A percentile compares a stretch with the other conserved stretches of the same genome.
phyloP scores from a whole-genome alignment of 2,797 vertebrate genomes.

The Gephyroberyx darwinii region DNA sequence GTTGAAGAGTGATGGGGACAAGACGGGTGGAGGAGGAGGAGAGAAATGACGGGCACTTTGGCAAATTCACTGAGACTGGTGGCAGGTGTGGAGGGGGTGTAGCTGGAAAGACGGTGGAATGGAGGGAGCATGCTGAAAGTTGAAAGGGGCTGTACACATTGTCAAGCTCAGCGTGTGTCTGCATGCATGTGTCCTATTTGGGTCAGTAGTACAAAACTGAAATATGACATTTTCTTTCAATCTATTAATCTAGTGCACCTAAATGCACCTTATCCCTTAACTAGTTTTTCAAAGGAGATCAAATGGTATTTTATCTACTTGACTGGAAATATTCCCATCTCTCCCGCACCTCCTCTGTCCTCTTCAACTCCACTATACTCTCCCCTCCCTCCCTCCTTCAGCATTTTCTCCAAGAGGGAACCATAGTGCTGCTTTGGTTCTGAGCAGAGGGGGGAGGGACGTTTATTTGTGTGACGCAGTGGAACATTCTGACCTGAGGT shows the following conservation, averaged over 20 bases:
- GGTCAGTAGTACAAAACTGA: no score
- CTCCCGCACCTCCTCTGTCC: background rate
- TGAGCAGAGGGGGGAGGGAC: slow-evolving; percentile 32
- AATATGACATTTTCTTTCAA: no score
- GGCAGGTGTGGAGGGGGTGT: background rate
- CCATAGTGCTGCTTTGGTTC: slow-evolving; percentile 27
- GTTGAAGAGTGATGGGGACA: background rate
- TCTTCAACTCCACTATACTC: background rate
- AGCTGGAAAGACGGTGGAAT: background rate
- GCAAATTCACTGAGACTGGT: no score
- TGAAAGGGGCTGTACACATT: background rate
- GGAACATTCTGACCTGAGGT: slow-evolving; percentile 80
- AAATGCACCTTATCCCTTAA: no score
- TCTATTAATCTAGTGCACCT: no score
- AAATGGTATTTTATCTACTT: background rate
- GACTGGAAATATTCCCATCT: background rate
- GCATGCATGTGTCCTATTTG: no score
- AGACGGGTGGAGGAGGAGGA: background rate
- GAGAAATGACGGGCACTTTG: background rate
- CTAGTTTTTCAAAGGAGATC: background rate
- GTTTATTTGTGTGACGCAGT: slow-evolving; percentile 64
- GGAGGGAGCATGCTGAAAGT: background rate
- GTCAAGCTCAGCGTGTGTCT: background rate
- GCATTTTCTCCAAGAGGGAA: slow-evolving; percentile 34
- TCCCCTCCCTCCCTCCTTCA: background rate